Evolutionary conservation across 1,140 invertebrate genomes (phyloP).

Genomic region (Sesamia nonagrioides): DNA sequence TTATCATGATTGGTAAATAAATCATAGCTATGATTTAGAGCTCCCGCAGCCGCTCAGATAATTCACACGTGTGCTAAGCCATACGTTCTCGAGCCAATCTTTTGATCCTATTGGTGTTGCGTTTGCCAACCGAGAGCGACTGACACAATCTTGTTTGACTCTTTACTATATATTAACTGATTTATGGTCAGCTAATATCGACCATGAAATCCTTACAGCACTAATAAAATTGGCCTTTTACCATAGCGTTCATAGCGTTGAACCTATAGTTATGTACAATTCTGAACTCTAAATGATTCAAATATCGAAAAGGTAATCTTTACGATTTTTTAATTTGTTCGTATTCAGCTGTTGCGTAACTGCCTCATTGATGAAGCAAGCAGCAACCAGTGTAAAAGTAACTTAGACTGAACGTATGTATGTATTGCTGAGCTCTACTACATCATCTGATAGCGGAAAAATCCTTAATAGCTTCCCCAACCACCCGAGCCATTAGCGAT

Average conservation of each 20-base stretch:
- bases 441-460: neutral
- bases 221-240: slow-evolving; percentile 20
- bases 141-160: slow-evolving; percentile 55
- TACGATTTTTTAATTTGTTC: too few species aligned
- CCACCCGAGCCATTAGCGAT: neutral
- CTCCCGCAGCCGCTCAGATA: slow-evolving; percentile 52
- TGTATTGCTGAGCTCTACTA: neutral
- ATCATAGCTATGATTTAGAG: slow-evolving; percentile 68
- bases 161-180: slow-evolving; percentile 62
- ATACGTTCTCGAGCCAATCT: slow-evolving; percentile 69
- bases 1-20: slow-evolving; percentile 62
- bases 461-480: slow-evolving; percentile 15
- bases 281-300: neutral
- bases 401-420: too few species aligned
- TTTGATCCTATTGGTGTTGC: slow-evolving; percentile 67
- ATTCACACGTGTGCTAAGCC: slow-evolving; percentile 66
- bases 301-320: neutral
- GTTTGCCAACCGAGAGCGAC: slow-evolving; percentile 53
- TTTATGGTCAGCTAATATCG: slow-evolving; percentile 59
- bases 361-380: too few species aligned
- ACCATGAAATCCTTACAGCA: slow-evolving; percentile 11
- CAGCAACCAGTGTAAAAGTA: neutral
- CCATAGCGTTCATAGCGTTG: neutral
- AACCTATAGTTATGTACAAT: neutral
- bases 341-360: neutral